These are phyloP conservation scores for Heliconius nattereri DNA, from an alignment of 1,140 invertebrate genomes.

Conservation along the genomic window DNA sequence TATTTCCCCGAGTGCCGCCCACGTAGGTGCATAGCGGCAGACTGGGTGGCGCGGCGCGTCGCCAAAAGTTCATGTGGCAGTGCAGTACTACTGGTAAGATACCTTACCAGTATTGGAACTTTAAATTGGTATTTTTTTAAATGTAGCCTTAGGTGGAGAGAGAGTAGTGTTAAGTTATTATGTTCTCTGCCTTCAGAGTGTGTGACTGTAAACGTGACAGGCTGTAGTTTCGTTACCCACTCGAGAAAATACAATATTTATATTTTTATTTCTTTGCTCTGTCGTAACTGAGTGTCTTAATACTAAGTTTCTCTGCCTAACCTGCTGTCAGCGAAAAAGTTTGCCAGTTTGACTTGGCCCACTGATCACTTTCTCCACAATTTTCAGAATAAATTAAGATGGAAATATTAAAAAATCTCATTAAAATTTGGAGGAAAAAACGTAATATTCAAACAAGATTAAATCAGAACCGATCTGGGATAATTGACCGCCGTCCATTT, in stretches of 20 bases:
- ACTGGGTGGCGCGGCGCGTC: not conserved
- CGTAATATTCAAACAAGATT: not conserved
- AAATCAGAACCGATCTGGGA: not conserved
- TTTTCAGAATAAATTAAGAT: not conserved
- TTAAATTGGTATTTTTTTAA: not conserved
- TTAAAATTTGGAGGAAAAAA: not conserved
- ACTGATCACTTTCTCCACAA: too few relatives aligned
- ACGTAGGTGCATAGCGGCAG: conserved; percentile 15
- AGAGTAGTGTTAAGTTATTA: too few relatives aligned
- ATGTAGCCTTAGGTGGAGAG: too few relatives aligned
- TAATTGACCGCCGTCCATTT: conserved; percentile 1
- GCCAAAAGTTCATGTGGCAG: not conserved
- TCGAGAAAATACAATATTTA: too few relatives aligned
- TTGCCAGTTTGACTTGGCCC: too few relatives aligned
- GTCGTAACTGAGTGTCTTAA: too few relatives aligned
- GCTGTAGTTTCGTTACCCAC: too few relatives aligned
- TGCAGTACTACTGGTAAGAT: not conserved
- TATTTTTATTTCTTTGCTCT: too few relatives aligned
- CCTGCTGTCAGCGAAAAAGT: too few relatives aligned
- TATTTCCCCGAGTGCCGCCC: not conserved
- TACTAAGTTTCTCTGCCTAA: too few relatives aligned
- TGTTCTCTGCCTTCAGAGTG: too few relatives aligned
- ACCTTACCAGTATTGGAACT: not conserved
- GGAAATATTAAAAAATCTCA: not conserved
- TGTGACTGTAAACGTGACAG: too few relatives aligned